phyloP scores from a whole-genome alignment of 2,888 invertebrate genomes.

The Macrophya annulata region DNA sequence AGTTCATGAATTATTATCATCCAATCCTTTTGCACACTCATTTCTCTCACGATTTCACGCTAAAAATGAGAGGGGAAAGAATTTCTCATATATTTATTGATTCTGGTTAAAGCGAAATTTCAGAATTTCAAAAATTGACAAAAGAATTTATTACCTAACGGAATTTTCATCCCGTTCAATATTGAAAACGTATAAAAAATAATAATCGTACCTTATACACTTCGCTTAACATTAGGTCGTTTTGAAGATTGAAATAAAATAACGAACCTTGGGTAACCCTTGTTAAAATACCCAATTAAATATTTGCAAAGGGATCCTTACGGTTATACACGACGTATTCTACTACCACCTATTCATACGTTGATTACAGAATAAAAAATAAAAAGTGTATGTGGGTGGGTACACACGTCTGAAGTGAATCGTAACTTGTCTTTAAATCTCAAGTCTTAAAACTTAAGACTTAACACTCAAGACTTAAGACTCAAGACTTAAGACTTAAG shows the following conservation, averaged over 20 bases:
- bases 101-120: neutral
- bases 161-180: neutral
- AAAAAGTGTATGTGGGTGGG: no score
- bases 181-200: neutral
- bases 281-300: neutral
- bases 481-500: no score
- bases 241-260: neutral
- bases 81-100: neutral
- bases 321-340: neutral
- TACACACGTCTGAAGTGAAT: no score
- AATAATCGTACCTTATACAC: neutral
- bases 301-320: neutral
- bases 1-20: constrained; percentile 28
- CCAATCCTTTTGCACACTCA: constrained; percentile 12
- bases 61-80: neutral
- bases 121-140: neutral
- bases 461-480: no score
- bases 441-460: no score
- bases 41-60: neutral
- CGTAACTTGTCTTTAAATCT: no score
- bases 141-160: neutral
- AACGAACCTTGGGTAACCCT: neutral
- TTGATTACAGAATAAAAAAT: neutral
- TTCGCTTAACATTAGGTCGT: neutral
- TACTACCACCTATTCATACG: neutral